Base-by-base conservation (phyloP, 2,888 invertebrate genomes). In the Timema cristinae region DNA sequence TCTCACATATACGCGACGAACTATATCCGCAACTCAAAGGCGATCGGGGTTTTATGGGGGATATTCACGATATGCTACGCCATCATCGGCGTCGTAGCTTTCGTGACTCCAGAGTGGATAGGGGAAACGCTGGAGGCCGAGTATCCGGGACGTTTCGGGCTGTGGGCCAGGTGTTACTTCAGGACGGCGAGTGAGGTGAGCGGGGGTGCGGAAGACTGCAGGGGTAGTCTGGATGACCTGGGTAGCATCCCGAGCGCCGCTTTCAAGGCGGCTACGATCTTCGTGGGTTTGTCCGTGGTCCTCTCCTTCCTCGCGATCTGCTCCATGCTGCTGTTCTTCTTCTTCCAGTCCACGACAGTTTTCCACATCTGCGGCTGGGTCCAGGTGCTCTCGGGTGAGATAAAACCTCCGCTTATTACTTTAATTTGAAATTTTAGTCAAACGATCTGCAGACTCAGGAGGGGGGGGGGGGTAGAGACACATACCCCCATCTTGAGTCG, bases 1-100 rank as follows among this genome's bases (percentile, higher is more conserved):
- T 91, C 93, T 77, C 94, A 95, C 84, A 89, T 94, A 82, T 93
- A 94, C 84, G 94, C 94, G 76, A 93, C 94, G 74, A 94, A 93
- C 84, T 95, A 95, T 82, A 93, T 94, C 77, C 88, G 94, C 78
- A 94, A 95, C 85, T 94, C 94, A 77, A 94, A 94, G 85, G 97
- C 97, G 68, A 95, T 98, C 76, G 97, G 96, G 69, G 97, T 98
- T 74, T 87, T 98, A 77, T 98, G 98, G 98, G 97, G 94, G 75
- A 94, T 98, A 81, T 97, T 98, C 84, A 95, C 96, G 77, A 93
- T 98, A 81, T 97, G 97, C 84, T 97, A 95, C 83, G 95, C 95
- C 76, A 96, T 98, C 80, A 95, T 99, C 80, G 92, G 93, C 79
- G 91, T 95, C 77, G 95, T 98, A 51, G 94, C 96, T 6, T 97